Evolutionary conservation across 1,140 invertebrate species (phyloP).

Genomic region (Meloidogyne exigua): DNA sequence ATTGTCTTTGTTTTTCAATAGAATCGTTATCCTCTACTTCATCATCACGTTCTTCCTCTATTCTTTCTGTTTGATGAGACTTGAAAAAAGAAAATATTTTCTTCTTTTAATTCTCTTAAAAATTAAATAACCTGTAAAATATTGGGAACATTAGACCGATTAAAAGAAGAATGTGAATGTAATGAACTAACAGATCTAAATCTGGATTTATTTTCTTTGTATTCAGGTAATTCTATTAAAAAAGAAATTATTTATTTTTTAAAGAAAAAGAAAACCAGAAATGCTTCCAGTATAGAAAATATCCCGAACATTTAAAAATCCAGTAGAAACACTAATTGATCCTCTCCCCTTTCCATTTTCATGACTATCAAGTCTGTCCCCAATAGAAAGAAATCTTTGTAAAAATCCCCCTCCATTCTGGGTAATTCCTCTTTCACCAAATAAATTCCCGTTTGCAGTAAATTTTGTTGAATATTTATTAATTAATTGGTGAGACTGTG

Average conservation of each 20-base stretch:
- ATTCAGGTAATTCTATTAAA: slow-evolving; percentile 68
- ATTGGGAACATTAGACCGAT: slow-evolving; percentile 6
- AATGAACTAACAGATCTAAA: slow-evolving; percentile 40
- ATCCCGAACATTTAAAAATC: slow-evolving; percentile 80
- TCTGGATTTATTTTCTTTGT: slow-evolving; percentile 60
- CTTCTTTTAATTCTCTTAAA: too few relatives aligned
- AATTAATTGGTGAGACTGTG: slow-evolving; percentile 35
- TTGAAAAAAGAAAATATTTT: background rate
- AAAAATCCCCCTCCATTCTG: slow-evolving; percentile 29
- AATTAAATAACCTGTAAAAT: background rate
- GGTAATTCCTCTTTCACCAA: background rate
- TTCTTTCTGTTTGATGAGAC: slow-evolving; percentile 27
- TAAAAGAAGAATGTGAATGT: slow-evolving; percentile 21
- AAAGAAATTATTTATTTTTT: slow-evolving; percentile 6
- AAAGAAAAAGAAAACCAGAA: slow-evolving; percentile 53
- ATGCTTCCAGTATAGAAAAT: slow-evolving; percentile 81
- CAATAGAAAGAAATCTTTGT: slow-evolving; percentile 52
- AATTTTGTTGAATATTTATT: slow-evolving; percentile 3
- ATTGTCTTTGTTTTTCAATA: background rate
- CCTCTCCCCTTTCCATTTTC: slow-evolving; percentile 3
- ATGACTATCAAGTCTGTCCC: slow-evolving; percentile 45
- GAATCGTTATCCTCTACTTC: slow-evolving; percentile 10
- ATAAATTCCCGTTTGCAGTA: background rate
- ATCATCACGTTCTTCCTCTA: slow-evolving; percentile 23
- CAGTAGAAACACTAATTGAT: slow-evolving; percentile 68